A percentile compares a stretch with the other conserved stretches of the same genome.
Evolutionary conservation across 2,797 vertebrate species (phyloP).

Genomic region (Mus caroli): DNA sequence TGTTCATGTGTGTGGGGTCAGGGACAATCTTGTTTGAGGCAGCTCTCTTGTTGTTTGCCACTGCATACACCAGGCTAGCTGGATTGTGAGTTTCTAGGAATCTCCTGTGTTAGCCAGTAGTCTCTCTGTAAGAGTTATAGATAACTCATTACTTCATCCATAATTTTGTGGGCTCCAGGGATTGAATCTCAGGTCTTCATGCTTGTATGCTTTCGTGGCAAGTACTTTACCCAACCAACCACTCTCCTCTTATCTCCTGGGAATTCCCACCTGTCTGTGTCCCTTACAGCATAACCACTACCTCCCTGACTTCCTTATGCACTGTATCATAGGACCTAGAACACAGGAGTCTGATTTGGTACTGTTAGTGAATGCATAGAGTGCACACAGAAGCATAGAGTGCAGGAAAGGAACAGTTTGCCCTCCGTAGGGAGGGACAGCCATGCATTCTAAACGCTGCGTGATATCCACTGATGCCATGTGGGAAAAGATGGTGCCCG

Average conservation of each 20-base stretch:
- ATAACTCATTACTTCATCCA: no score
- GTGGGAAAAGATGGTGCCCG: neutral
- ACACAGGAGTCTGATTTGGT: neutral
- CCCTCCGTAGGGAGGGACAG: neutral
- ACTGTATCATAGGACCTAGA: neutral
- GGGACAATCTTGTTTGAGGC: neutral
- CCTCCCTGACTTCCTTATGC: neutral
- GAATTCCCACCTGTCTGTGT: neutral
- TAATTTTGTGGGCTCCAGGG: neutral
- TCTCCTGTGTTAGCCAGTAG: neutral
- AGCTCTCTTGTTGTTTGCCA: neutral
- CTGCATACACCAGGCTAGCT: neutral
- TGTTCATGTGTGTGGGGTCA: neutral
- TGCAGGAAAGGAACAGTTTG: neutral
- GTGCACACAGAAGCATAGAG: neutral
- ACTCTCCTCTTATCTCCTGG: neutral
- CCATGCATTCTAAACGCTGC: neutral
- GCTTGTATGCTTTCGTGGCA: neutral
- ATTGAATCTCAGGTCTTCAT: neutral
- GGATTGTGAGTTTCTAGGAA: neutral
- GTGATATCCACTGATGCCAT: neutral
- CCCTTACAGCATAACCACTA: neutral
- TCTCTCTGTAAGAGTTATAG: neutral
- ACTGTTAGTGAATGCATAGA: neutral
- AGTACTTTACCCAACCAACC: neutral